These are phyloP conservation scores for Artibeus lituratus DNA, from an alignment of 2,797 vertebrate genomes.

Conservation along the genomic window DNA sequence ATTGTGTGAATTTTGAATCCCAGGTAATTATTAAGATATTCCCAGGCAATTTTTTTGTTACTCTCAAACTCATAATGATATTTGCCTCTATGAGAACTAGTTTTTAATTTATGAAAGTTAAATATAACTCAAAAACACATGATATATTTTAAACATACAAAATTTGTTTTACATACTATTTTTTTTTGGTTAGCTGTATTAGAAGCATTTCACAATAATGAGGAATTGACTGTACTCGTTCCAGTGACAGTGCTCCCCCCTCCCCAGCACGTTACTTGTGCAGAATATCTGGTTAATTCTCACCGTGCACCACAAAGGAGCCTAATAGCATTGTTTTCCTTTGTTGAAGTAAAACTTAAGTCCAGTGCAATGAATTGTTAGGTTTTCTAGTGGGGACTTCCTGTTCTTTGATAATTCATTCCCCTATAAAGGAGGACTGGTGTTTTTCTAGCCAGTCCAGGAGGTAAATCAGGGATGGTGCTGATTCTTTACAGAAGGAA, in stretches of 20 bases:
- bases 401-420: conserved; percentile 34
- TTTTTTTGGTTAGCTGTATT: conserved; percentile 6
- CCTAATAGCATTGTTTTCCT: background rate
- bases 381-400: background rate
- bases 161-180: background rate
- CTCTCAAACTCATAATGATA: background rate
- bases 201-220: background rate
- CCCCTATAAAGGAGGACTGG: conserved; percentile 4
- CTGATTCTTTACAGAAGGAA: conserved; percentile 5
- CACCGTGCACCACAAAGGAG: background rate
- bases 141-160: conserved; percentile 11
- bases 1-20: background rate
- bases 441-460: background rate
- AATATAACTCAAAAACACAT: conserved; percentile 26
- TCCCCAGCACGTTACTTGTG: background rate
- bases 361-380: background rate
- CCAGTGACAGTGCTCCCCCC: background rate
- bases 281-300: background rate
- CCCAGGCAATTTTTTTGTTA: background rate
- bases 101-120: conserved; percentile 37
- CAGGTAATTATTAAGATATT: conserved; percentile 25
- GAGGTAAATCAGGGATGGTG: background rate
- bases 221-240: background rate
- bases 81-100: background rate
- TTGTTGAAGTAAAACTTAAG: conserved; percentile 12